Conservation (phyloP, 2,113 vertebrate species). For the Sceloporus undulatus region DNA sequence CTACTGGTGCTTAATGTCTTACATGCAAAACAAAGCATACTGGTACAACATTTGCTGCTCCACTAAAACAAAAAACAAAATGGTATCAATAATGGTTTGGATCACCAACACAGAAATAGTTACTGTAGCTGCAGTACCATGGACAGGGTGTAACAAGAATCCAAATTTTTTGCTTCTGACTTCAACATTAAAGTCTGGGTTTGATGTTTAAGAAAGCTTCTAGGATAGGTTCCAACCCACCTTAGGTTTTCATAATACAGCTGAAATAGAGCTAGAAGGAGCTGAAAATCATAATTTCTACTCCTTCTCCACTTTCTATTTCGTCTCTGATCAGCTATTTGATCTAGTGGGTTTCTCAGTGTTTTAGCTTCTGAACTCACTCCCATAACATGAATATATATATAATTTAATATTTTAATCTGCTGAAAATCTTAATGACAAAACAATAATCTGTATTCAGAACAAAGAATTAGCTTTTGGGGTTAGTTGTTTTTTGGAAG, state of each 20-base stretch:
- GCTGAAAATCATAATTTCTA: neutral
- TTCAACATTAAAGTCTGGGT: neutral
- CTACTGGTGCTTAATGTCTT: neutral
- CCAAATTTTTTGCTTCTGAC: neutral
- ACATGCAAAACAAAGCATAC: neutral
- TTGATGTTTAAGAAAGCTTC: neutral
- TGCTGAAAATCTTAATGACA: neutral
- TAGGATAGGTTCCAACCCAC: neutral
- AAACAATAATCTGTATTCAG: neutral
- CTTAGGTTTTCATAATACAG: neutral
- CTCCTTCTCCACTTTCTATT: neutral
- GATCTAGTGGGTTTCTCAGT: neutral
- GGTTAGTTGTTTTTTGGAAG: neutral
- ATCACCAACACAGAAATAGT: rapidly evolving
- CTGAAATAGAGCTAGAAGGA: neutral
- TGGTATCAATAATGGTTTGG: neutral
- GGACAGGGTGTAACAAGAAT: slow-evolving; percentile 60
- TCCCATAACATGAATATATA: neutral
- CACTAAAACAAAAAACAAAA: neutral
- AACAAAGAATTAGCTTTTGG: no score
- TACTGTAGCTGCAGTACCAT: slow-evolving; percentile 66
- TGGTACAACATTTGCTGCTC: neutral
- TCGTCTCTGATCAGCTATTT: neutral
- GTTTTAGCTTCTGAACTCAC: neutral
- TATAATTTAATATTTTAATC: neutral